phyloP scores from a whole-genome alignment of 2,797 vertebrate genomes.

The Acipenser transmontanus region DNA sequence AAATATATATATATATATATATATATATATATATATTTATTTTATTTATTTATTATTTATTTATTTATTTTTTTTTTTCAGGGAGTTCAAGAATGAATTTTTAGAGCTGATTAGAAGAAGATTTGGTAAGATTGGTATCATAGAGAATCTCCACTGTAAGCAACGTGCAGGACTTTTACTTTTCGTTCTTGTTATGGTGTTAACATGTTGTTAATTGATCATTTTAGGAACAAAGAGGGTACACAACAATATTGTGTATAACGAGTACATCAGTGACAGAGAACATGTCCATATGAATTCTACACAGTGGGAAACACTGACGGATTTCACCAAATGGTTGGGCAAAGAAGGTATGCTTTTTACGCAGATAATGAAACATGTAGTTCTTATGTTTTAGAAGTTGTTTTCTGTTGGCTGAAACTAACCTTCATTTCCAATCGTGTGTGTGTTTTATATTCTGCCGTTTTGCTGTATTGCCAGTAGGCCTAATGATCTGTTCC shows the following conservation, averaged over 20 bases:
- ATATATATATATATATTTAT: not conserved
- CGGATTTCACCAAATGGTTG: constrained; percentile 95
- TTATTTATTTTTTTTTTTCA: constrained; percentile 28
- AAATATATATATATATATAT: too few relatives aligned
- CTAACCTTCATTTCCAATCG: too few relatives aligned
- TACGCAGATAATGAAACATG: not conserved
- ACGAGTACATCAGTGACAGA: constrained; percentile 91
- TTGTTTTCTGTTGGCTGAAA: constrained; percentile 5
- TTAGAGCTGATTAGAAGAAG: constrained; percentile 84
- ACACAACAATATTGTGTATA: constrained; percentile 96
- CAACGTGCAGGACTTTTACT: too few relatives aligned
- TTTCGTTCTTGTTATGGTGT: too few relatives aligned
- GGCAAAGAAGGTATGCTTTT: constrained; percentile 80
- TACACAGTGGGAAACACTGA: constrained; percentile 93
- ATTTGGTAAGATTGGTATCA: constrained; percentile 70
- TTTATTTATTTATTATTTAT: too few relatives aligned
- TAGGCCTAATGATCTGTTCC: too few relatives aligned
- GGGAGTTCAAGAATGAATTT: constrained; percentile 91
- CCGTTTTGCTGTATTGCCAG: too few relatives aligned
- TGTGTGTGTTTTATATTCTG: too few relatives aligned
- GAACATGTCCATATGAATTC: constrained; percentile 97
- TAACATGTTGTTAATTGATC: not conserved
- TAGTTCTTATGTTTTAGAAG: not conserved
- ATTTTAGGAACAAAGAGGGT: constrained; percentile 87
- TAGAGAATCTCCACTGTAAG: not conserved